These are phyloP conservation scores for Octodon degus DNA, from an alignment of 2,113 vertebrate species.

Conservation along the genomic window DNA sequence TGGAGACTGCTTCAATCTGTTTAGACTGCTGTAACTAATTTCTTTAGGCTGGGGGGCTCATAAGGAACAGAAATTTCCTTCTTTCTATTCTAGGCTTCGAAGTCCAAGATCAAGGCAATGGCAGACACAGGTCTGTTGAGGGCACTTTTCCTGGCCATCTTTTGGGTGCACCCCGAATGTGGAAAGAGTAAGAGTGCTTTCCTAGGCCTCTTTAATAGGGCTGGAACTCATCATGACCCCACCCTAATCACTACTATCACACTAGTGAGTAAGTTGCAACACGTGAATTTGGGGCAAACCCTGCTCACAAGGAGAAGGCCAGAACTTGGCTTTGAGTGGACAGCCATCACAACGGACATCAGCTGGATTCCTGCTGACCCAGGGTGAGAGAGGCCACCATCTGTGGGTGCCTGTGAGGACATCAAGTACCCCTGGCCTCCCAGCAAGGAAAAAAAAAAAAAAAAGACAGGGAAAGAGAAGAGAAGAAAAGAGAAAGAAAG, in stretches of 20 bases:
- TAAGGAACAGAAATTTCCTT: not conserved
- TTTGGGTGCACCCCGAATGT: not conserved
- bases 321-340: not conserved
- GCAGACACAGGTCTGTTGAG: not conserved
- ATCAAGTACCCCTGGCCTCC: not conserved
- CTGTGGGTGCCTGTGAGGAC: conserved; percentile 33
- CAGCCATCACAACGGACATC: conserved; percentile 63
- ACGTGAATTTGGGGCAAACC: not conserved
- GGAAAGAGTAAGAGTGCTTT: not conserved
- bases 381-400: not conserved
- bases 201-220: not conserved
- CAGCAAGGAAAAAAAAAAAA: conserved; percentile 44
- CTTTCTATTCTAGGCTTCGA: not conserved
- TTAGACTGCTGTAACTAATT: not conserved
- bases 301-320: not conserved
- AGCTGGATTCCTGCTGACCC: conserved; percentile 61
- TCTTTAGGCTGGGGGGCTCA: not conserved
- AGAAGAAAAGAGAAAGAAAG: not conserved
- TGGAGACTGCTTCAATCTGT: not conserved
- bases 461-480: not conserved
- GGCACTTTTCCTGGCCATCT: not conserved
- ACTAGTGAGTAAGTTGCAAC: not conserved
- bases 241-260: too few relatives aligned
- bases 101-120: not conserved
- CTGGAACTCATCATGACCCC: not conserved